Percentiles rank a stretch among this genome's conserved stretches.
These are phyloP conservation scores for Heliconius charithonia DNA, from an alignment of 2,888 invertebrate genomes.

Conservation along the genomic window DNA sequence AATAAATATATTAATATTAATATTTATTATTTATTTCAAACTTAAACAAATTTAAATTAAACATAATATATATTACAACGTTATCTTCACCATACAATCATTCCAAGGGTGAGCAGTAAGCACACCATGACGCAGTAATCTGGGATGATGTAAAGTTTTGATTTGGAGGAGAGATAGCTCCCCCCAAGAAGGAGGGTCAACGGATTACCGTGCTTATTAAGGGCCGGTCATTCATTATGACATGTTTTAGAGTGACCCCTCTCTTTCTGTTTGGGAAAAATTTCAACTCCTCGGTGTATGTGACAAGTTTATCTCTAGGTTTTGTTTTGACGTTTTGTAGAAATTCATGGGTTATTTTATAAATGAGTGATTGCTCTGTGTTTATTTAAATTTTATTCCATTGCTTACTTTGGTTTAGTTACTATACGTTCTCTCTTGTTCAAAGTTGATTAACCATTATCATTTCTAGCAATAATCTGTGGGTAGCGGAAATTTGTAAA, in stretches of 20 bases:
- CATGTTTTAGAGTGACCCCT: conserved; percentile 55
- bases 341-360: conserved; percentile 35
- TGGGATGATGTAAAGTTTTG: conserved; percentile 46
- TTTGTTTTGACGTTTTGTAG: conserved; percentile 8
- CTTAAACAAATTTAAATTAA: background rate
- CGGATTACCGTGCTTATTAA: conserved; percentile 56
- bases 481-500: too few relatives aligned
- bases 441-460: too few relatives aligned
- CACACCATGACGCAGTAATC: conserved; percentile 45
- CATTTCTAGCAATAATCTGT: too few relatives aligned
- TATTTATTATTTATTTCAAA: too few relatives aligned
- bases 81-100: conserved; percentile 17
- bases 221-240: conserved; percentile 54
- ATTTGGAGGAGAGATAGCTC: conserved; percentile 48
- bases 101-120: conserved; percentile 20
- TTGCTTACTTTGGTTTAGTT: too few relatives aligned
- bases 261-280: conserved; percentile 49
- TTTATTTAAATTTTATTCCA: too few relatives aligned
- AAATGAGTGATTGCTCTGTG: too few relatives aligned
- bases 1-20: too few relatives aligned
- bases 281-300: conserved; percentile 39
- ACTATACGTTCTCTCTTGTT: too few relatives aligned
- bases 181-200: conserved; percentile 51
- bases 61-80: background rate
- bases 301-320: conserved; percentile 39